These are phyloP conservation scores for Epicampocera succincta DNA, from an alignment of 2,888 invertebrate species.

Conservation along the genomic window DNA sequence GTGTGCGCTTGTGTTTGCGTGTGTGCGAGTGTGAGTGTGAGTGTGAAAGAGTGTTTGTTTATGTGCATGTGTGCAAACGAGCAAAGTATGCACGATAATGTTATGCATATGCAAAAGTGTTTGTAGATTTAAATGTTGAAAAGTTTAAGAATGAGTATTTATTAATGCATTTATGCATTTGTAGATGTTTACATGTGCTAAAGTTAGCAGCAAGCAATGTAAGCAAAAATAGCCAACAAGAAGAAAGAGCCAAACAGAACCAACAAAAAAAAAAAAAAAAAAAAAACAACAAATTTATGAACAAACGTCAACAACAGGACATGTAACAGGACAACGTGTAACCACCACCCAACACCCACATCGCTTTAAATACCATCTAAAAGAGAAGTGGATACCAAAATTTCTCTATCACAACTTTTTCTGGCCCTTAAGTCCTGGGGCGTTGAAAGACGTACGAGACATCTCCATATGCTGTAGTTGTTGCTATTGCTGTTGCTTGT, in stretches of 20 bases:
- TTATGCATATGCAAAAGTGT: slow-evolving; percentile 30
- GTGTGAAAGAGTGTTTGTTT: slow-evolving; percentile 45
- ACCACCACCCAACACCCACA: slow-evolving; percentile 32
- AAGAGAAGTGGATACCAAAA: slow-evolving; percentile 21
- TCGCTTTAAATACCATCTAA: too few species aligned
- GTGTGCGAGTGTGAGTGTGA: slow-evolving; percentile 49
- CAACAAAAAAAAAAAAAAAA: slow-evolving; percentile 33
- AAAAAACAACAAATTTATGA: slow-evolving; percentile 57
- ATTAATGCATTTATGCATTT: slow-evolving; percentile 66
- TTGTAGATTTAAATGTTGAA: slow-evolving; percentile 1
- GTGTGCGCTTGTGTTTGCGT: not conserved
- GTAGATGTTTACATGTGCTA: slow-evolving; percentile 57
- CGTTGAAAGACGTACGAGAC: slow-evolving; percentile 65
- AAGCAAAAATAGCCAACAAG: slow-evolving; percentile 37
- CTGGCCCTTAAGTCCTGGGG: slow-evolving; percentile 40
- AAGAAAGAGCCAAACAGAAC: slow-evolving; percentile 37
- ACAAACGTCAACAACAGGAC: slow-evolving; percentile 67
- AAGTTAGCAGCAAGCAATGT: slow-evolving; percentile 34
- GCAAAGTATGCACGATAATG: slow-evolving; percentile 24
- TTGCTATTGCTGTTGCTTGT: slow-evolving; percentile 12
- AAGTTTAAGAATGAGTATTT: slow-evolving; percentile 47
- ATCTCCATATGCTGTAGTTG: slow-evolving; percentile 58
- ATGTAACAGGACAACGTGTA: slow-evolving; percentile 56
- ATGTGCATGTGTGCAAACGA: slow-evolving; percentile 7
- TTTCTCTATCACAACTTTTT: not conserved